phyloP scores from a whole-genome alignment of 2,113 vertebrate genomes.

The Emberiza fucata region DNA sequence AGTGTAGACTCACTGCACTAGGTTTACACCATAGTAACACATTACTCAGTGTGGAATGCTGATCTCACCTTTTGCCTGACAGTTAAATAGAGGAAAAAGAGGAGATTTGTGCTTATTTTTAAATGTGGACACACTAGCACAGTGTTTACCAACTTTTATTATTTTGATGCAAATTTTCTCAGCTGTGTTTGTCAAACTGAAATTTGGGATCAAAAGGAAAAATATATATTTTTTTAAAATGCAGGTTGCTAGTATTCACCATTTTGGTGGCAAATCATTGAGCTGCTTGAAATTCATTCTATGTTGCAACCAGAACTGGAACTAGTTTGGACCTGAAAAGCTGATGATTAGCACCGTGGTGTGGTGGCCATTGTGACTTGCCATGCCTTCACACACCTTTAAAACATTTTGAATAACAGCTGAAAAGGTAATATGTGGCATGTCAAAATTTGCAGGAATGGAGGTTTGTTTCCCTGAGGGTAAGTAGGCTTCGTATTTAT shows the following conservation, averaged over 20 bases:
- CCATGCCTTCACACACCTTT: not conserved
- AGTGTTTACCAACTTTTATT: not conserved
- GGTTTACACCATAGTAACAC: not conserved
- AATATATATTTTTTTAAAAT: not conserved
- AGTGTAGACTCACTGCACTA: not conserved
- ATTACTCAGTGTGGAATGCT: not conserved
- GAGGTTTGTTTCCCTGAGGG: not conserved
- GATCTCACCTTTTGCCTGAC: not conserved
- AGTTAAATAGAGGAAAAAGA: not conserved
- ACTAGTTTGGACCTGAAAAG: not conserved
- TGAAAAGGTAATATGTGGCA: not conserved
- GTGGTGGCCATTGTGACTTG: not conserved
- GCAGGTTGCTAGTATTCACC: not conserved
- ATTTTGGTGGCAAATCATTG: not conserved
- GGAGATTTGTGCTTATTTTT: not conserved
- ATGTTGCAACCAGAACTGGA: not conserved
- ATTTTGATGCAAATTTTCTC: not conserved
- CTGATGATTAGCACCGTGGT: fast-evolving
- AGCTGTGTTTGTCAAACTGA: not conserved
- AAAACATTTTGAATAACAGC: not conserved
- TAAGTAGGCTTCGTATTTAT: not conserved
- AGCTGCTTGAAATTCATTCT: not conserved
- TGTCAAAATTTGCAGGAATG: not conserved
- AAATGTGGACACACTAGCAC: not conserved
- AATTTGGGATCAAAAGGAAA: not conserved